Evolutionary conservation across 2,113 vertebrate genomes (phyloP).

Genomic region (Saguinus midas): DNA sequence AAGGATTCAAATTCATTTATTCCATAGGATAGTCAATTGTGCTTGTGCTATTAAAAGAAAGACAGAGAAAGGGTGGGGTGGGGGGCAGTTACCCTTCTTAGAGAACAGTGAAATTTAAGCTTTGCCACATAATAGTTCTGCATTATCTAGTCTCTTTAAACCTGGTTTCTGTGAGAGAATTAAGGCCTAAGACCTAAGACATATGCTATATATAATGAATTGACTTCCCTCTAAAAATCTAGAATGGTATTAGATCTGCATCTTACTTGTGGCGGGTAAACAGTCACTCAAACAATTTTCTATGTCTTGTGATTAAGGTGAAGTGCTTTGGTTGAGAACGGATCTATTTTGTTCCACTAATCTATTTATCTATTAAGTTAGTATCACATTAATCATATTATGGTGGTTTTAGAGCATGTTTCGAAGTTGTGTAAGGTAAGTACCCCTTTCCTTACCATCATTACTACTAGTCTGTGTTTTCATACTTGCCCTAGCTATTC

Average conservation of each 20-base stretch:
- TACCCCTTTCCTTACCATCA: no score
- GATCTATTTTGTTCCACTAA: not conserved
- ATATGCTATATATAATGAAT: not conserved
- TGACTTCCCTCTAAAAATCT: not conserved
- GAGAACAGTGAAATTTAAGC: not conserved
- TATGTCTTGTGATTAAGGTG: no score
- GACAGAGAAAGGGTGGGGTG: no score
- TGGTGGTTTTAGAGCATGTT: not conserved
- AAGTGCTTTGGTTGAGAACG: not conserved
- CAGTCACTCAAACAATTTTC: not conserved
- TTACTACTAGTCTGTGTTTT: not conserved
- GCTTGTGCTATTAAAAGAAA: not conserved
- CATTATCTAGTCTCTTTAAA: not conserved
- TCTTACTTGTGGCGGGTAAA: not conserved
- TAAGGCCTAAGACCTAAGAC: not conserved
- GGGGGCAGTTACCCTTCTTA: not conserved
- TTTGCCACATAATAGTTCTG: not conserved
- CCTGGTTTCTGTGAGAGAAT: not conserved
- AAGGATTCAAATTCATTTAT: not conserved
- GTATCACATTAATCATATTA: fast-evolving
- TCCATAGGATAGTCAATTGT: not conserved
- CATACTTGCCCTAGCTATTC: not conserved
- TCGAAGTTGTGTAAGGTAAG: not conserved
- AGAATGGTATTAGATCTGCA: not conserved
- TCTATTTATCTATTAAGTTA: not conserved